These are phyloP conservation scores for Drosophila repleta DNA, from an alignment of 1,140 invertebrate genomes.

Conservation along the genomic window DNA sequence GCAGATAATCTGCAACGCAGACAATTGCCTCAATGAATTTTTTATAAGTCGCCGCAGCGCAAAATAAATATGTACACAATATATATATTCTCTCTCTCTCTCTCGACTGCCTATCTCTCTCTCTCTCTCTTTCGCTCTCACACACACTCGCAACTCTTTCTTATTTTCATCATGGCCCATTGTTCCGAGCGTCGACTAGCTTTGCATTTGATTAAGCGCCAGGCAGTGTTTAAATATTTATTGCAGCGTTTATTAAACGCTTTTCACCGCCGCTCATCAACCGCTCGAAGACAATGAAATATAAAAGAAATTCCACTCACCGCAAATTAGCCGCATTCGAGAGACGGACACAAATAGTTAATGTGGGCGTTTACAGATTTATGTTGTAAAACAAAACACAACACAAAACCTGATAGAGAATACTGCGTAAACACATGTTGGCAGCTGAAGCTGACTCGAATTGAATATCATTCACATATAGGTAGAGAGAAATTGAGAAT, in stretches of 20 bases:
- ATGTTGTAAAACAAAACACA: slow-evolving; percentile 48
- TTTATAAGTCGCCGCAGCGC: slow-evolving; percentile 68
- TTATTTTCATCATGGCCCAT: slow-evolving; percentile 63
- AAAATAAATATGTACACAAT: slow-evolving; percentile 40
- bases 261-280: slow-evolving; percentile 65
- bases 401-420: slow-evolving; percentile 34
- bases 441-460: background rate
- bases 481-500: no score
- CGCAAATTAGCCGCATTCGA: slow-evolving; percentile 62
- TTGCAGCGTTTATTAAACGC: slow-evolving; percentile 73
- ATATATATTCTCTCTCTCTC: slow-evolving; percentile 5
- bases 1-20: slow-evolving; percentile 83
- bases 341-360: slow-evolving; percentile 37
- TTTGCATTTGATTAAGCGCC: slow-evolving; percentile 60
- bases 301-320: slow-evolving; percentile 74
- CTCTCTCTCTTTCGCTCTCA: slow-evolving; percentile 8
- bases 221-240: slow-evolving; percentile 67
- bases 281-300: slow-evolving; percentile 34
- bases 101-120: background rate
- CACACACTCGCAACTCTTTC: slow-evolving; percentile 4
- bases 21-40: slow-evolving; percentile 82
- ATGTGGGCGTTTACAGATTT: slow-evolving; percentile 76
- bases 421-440: slow-evolving; percentile 11
- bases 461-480: slow-evolving; percentile 54
- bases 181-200: slow-evolving; percentile 49